Percentiles rank a stretch among this genome's conserved stretches.
Conservation (phyloP, 2,888 invertebrate species). For the Hydraecia micacea region DNA sequence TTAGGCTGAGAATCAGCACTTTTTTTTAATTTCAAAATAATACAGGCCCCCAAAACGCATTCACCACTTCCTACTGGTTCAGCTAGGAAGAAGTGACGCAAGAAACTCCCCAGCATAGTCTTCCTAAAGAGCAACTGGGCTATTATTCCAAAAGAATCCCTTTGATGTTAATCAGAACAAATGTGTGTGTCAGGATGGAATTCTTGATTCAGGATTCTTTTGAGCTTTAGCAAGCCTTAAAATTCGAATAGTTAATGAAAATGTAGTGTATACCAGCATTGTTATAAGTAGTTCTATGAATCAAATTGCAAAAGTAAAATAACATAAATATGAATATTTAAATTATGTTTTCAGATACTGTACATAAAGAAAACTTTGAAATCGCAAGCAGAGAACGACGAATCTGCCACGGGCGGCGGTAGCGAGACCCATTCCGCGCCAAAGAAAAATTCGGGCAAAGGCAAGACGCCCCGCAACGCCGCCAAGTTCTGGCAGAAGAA, state of each 20-base stretch:
- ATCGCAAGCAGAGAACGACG: conserved; percentile 96
- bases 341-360: conserved; percentile 91
- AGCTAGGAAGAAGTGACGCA: neutral
- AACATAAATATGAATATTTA: neutral
- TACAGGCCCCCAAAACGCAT: neutral
- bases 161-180: neutral
- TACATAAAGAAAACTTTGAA: conserved; percentile 97
- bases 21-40: neutral
- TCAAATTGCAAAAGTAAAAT: neutral
- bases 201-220: neutral
- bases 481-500: conserved; percentile 93
- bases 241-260: neutral
- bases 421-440: conserved; percentile 86
- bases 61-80: neutral
- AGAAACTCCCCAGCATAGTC: neutral
- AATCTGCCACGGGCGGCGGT: conserved; percentile 94
- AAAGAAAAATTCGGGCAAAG: conserved; percentile 95
- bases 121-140: neutral
- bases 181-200: neutral
- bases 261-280: neutral
- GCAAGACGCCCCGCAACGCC: conserved; percentile 91
- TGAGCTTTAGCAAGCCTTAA: neutral
- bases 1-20: neutral
- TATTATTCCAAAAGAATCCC: neutral
- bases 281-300: neutral